Evolutionary conservation across 2,888 invertebrate genomes (phyloP).

Genomic region (Lycia hirtaria): DNA sequence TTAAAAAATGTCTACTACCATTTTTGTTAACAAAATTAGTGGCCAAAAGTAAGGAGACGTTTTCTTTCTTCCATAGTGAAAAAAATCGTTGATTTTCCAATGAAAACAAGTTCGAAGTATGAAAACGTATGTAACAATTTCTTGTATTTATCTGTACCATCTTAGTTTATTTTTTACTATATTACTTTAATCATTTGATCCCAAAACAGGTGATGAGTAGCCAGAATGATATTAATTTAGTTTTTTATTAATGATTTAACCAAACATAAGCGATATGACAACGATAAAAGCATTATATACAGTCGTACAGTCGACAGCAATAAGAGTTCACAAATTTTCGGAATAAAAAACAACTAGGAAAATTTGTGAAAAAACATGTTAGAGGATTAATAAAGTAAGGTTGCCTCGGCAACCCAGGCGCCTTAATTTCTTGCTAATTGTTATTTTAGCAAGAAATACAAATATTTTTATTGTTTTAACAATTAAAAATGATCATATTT

Average conservation of each 20-base stretch:
- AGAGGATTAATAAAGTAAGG: neutral
- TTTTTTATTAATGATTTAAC: slow-evolving; percentile 51
- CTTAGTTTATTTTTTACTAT: slow-evolving; percentile 39
- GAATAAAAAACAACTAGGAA: slow-evolving; percentile 6
- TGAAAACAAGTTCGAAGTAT: no score
- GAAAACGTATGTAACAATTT: neutral
- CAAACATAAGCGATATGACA: slow-evolving; percentile 49
- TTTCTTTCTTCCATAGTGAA: no score
- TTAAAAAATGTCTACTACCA: no score
- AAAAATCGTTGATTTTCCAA: no score
- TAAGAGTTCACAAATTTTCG: slow-evolving; percentile 15
- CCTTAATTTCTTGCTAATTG: neutral
- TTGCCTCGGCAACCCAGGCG: neutral
- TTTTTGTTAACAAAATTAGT: no score
- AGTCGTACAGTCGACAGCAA: slow-evolving; percentile 36
- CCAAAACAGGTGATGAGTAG: slow-evolving; percentile 72
- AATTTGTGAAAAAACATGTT: neutral
- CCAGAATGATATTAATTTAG: slow-evolving; percentile 52
- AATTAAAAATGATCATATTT: no score
- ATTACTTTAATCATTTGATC: slow-evolving; percentile 69
- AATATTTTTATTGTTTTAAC: neutral
- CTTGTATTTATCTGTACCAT: slow-evolving; percentile 28
- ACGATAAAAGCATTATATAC: slow-evolving; percentile 50
- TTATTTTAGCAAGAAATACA: neutral
- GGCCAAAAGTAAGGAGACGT: neutral